Evolutionary conservation across 92 coral and sea anemone species (phyloP).

Genomic region (Parazoanthus atlanticus): DNA sequence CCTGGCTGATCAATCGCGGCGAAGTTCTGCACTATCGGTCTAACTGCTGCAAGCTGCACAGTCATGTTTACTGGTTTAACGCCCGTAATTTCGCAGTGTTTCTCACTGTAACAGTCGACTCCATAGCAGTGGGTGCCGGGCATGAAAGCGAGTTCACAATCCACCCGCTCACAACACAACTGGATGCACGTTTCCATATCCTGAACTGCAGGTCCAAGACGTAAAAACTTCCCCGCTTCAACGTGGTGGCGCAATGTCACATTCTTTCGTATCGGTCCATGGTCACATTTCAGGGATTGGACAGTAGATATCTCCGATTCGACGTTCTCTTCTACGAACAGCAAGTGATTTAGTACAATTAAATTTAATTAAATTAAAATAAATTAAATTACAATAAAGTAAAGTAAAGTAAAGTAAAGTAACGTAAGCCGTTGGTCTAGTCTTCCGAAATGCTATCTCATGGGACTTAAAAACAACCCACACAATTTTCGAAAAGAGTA

Average conservation of each 20-base stretch:
- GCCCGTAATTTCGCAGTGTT: slow-evolving; percentile 86
- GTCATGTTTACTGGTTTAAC: slow-evolving; percentile 78
- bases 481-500: too few species aligned
- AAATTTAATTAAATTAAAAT: neutral
- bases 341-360: neutral
- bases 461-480: neutral
- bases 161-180: slow-evolving; percentile 86
- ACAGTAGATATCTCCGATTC: slow-evolving; percentile 72
- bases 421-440: too few species aligned
- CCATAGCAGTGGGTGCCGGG: slow-evolving; percentile 95
- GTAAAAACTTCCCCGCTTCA: slow-evolving; percentile 86
- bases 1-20: slow-evolving; percentile 35
- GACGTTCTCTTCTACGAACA: slow-evolving; percentile 50
- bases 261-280: slow-evolving; percentile 77
- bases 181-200: slow-evolving; percentile 87
- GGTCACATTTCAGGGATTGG: slow-evolving; percentile 68
- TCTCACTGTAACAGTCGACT: slow-evolving; percentile 85
- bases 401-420: too few species aligned
- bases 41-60: slow-evolving; percentile 72
- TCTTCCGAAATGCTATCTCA: too few species aligned
- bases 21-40: slow-evolving; percentile 73
- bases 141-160: slow-evolving; percentile 97
- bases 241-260: slow-evolving; percentile 81
- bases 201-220: slow-evolving; percentile 74
- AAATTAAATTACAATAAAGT: too few species aligned